Conservation (phyloP, 2,888 invertebrate species). For the Drosophila nigricruria region DNA sequence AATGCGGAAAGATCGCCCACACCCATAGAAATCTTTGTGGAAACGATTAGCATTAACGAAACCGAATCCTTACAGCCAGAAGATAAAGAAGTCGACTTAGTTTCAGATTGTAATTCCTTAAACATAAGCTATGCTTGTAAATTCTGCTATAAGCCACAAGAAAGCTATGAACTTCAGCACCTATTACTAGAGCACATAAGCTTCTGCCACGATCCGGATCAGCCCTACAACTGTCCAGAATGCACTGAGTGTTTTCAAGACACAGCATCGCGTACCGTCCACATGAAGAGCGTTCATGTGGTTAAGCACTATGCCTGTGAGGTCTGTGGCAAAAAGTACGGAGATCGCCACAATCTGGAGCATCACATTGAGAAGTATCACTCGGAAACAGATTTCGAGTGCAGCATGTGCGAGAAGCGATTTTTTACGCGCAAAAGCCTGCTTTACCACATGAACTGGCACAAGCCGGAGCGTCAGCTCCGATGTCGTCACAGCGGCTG, state of each 20-base stretch:
- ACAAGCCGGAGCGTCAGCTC: slow-evolving; percentile 77
- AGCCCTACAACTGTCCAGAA: slow-evolving; percentile 80
- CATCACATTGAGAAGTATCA: slow-evolving; percentile 82
- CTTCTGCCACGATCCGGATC: slow-evolving; percentile 66
- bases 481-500: slow-evolving; percentile 78
- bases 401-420: slow-evolving; percentile 78
- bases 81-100: slow-evolving; percentile 20
- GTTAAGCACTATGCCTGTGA: slow-evolving; percentile 73
- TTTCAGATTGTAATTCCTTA: slow-evolving; percentile 36
- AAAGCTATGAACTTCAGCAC: slow-evolving; percentile 72
- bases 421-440: slow-evolving; percentile 82
- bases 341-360: slow-evolving; percentile 79
- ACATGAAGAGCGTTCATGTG: slow-evolving; percentile 77
- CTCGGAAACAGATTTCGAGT: slow-evolving; percentile 81
- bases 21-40: slow-evolving; percentile 54
- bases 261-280: slow-evolving; percentile 81
- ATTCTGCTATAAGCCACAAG: slow-evolving; percentile 74
- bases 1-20: slow-evolving; percentile 31
- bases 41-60: slow-evolving; percentile 45
- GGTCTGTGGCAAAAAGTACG: slow-evolving; percentile 80
- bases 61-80: slow-evolving; percentile 10
- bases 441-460: slow-evolving; percentile 83
- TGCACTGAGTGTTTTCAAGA: slow-evolving; percentile 75
- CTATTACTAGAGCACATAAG: slow-evolving; percentile 75
- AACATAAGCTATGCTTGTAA: slow-evolving; percentile 73